Conservation (phyloP, 2,113 vertebrate species). For the Grammomys dolichurus region DNA sequence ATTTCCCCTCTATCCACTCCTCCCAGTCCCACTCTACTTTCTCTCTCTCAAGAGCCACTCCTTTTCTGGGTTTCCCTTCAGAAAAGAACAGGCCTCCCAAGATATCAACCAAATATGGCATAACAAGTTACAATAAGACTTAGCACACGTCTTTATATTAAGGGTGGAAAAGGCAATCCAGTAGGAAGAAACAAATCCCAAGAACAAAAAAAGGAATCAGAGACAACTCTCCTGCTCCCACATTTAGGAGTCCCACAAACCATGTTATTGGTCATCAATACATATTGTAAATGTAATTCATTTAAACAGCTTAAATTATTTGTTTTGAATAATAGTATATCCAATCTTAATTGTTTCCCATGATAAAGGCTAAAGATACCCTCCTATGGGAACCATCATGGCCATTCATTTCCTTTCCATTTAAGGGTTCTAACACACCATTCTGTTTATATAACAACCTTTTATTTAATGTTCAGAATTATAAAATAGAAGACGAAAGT, state of each 20-base stretch:
- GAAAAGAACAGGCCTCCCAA: not conserved
- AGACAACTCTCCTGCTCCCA: not conserved
- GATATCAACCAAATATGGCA: not conserved
- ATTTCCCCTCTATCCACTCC: not conserved
- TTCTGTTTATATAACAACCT: not conserved
- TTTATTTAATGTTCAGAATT: not conserved
- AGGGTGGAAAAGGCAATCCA: not conserved
- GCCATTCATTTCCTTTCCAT: not conserved
- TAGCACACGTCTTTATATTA: not conserved
- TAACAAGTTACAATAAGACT: not conserved
- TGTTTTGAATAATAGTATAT: not conserved
- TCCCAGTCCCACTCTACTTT: not conserved
- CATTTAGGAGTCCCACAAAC: not conserved
- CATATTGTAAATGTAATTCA: not conserved
- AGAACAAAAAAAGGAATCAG: not conserved
- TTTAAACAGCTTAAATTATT: not conserved
- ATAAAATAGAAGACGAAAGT: not conserved
- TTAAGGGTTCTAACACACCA: fast-evolving
- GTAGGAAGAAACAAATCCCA: not conserved
- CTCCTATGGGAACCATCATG: not conserved
- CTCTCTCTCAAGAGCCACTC: not conserved
- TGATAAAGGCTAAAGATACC: not conserved
- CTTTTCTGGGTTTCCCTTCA: not conserved
- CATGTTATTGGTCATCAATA: not conserved
- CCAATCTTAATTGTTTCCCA: not conserved